Evolutionary conservation across 2,797 vertebrate species (phyloP).

Genomic region (Lagocephalus sceleratus): DNA sequence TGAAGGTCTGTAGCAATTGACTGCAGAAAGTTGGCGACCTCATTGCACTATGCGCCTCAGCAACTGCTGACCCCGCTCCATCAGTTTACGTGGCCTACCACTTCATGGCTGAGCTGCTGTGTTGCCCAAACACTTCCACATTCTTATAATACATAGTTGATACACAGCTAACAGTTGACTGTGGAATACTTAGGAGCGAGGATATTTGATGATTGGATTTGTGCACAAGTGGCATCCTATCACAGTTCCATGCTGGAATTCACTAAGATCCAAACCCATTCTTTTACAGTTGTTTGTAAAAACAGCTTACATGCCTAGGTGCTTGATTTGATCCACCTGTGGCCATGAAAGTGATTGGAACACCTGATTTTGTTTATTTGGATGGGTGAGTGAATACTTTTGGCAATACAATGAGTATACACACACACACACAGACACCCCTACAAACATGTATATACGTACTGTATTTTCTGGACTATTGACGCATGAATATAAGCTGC

Average conservation of each 20-base stretch:
- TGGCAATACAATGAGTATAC: too few relatives aligned
- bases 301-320: slow-evolving; percentile 31
- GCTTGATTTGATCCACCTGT: neutral
- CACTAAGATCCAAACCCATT: neutral
- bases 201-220: neutral
- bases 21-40: too few relatives aligned
- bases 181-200: neutral
- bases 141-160: neutral
- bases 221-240: neutral
- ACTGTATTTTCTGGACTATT: too few relatives aligned
- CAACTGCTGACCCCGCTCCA: neutral
- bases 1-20: too few relatives aligned
- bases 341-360: slow-evolving; percentile 1
- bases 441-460: too few relatives aligned
- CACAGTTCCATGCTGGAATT: neutral
- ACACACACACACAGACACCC: too few relatives aligned
- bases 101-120: neutral
- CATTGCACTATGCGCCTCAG: too few relatives aligned
- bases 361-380: too few relatives aligned
- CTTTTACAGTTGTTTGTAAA: slow-evolving; percentile 15
- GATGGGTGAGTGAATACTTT: too few relatives aligned
- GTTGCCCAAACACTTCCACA: neutral
- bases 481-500: too few relatives aligned
- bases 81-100: neutral
- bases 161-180: slow-evolving; percentile 1